Percentiles rank a stretch among this genome's conserved stretches.
These are phyloP conservation scores for Orthonychiurus folsomi DNA, from an alignment of 2,888 invertebrate species.

Conservation along the genomic window DNA sequence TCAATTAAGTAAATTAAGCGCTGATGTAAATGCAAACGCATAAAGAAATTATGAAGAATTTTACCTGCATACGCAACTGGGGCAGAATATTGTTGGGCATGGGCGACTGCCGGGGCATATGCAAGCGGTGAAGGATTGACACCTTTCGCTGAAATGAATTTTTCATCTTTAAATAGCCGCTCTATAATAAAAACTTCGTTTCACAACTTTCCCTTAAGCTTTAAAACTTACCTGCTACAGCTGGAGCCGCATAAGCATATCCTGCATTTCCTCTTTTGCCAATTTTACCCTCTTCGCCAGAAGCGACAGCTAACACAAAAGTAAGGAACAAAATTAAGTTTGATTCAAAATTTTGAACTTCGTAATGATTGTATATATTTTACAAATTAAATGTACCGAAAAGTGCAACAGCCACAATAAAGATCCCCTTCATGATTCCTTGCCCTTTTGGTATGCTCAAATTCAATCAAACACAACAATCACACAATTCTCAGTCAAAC, in stretches of 20 bases:
- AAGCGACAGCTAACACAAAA: constrained; percentile 14
- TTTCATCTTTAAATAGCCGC: not conserved
- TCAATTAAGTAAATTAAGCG: too few species aligned
- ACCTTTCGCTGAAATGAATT: not conserved
- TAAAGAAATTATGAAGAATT: too few species aligned
- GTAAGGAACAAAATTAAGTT: too few species aligned
- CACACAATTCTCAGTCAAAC: constrained; percentile 4
- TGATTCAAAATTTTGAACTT: not conserved
- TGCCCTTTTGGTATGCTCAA: constrained; percentile 6
- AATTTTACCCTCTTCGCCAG: constrained; percentile 19
- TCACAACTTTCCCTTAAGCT: not conserved
- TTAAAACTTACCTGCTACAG: constrained; percentile 13
- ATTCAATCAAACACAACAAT: constrained; percentile 15
- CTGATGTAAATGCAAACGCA: too few species aligned
- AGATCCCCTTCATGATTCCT: constrained; percentile 17
- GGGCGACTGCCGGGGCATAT: too few species aligned
- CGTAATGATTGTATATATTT: not conserved
- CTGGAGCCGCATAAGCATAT: constrained; percentile 23
- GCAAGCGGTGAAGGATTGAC: too few species aligned
- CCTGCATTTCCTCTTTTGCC: constrained; percentile 19
- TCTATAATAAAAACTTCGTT: not conserved
- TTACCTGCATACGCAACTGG: too few species aligned
- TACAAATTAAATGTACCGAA: constrained; percentile 15
- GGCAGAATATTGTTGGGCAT: too few species aligned
- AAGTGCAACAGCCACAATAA: constrained; percentile 16